Conservation (phyloP, 2,113 vertebrate genomes). For the Psammodynastes pulverulentus region DNA sequence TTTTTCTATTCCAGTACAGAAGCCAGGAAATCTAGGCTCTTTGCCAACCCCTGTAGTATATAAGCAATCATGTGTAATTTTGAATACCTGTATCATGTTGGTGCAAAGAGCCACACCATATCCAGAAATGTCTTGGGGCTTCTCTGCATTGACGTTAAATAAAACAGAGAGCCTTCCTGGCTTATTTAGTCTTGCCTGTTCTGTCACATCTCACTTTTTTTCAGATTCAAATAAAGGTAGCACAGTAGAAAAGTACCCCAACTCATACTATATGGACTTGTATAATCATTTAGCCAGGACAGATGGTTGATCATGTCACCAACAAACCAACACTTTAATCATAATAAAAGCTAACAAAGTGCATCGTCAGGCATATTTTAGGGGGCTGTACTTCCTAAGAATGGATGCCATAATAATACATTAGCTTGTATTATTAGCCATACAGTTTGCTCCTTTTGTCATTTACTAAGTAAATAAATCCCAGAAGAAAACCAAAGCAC, state of each 20-base stretch:
- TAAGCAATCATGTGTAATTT: background rate
- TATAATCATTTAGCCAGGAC: background rate
- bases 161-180: background rate
- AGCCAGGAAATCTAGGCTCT: background rate
- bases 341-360: background rate
- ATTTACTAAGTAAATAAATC: background rate
- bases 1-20: slow-evolving; percentile 19
- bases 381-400: background rate
- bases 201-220: slow-evolving; percentile 13
- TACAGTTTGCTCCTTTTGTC: background rate
- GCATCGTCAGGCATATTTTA: background rate
- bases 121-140: background rate
- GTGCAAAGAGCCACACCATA: background rate
- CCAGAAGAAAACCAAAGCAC: background rate
- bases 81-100: background rate
- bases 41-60: background rate
- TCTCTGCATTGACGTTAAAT: background rate
- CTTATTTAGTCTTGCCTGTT: slow-evolving; percentile 34
- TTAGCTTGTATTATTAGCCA: background rate
- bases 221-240: slow-evolving; percentile 8
- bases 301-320: background rate
- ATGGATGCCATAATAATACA: background rate
- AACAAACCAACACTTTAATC: background rate
- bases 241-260: background rate
- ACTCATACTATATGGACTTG: background rate